Conservation (phyloP, 2,888 invertebrate genomes). For the Chalcosyrphus nemorum region DNA sequence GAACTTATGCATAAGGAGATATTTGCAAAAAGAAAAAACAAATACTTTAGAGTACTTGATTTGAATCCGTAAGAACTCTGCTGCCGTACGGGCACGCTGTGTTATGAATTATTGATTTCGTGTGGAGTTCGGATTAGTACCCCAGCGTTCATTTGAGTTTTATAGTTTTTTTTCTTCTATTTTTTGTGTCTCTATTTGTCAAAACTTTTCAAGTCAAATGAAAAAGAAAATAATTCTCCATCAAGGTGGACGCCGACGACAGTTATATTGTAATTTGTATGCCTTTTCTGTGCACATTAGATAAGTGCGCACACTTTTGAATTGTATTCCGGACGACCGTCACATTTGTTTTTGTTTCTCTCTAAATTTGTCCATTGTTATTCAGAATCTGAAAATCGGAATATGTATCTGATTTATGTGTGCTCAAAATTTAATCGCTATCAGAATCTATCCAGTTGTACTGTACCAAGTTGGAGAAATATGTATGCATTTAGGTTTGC, state of each 20-base stretch:
- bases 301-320: slow-evolving; percentile 56
- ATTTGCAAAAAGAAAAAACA: slow-evolving; percentile 36
- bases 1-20: slow-evolving; percentile 57
- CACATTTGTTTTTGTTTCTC: slow-evolving; percentile 30
- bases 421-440: slow-evolving; percentile 24
- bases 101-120: slow-evolving; percentile 68
- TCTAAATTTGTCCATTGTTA: slow-evolving; percentile 36
- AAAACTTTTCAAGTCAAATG: slow-evolving; percentile 40
- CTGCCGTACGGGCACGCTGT: slow-evolving; percentile 29
- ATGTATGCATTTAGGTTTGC: neutral
- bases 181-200: slow-evolving; percentile 58
- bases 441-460: slow-evolving; percentile 13
- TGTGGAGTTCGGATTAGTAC: slow-evolving; percentile 20
- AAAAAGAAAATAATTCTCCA: slow-evolving; percentile 46
- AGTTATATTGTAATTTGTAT: slow-evolving; percentile 66
- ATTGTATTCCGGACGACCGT: slow-evolving; percentile 30
- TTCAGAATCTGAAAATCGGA: slow-evolving; percentile 41
- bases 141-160: slow-evolving; percentile 18
- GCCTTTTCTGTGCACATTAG: slow-evolving; percentile 50
- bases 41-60: slow-evolving; percentile 59
- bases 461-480: neutral
- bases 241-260: slow-evolving; percentile 59
- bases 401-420: slow-evolving; percentile 21
- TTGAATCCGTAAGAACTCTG: slow-evolving; percentile 64
- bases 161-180: slow-evolving; percentile 30